A percentile compares a stretch with the other conserved stretches of the same genome.
Evolutionary conservation across 2,797 vertebrate species (phyloP).

Genomic region (Pipistrellus nathusii): DNA sequence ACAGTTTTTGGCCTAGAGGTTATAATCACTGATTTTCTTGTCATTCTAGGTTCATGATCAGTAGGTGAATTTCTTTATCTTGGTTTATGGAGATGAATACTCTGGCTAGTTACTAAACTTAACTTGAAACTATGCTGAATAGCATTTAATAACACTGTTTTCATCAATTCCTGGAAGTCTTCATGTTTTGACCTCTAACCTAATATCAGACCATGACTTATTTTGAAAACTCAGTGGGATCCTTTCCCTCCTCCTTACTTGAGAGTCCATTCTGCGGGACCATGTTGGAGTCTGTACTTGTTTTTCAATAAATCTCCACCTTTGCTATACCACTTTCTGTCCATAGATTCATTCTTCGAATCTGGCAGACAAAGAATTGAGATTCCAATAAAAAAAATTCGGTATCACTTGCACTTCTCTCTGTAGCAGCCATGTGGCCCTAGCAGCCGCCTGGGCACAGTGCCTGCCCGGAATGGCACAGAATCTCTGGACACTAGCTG

Average conservation of each 20-base stretch:
- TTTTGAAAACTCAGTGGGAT: neutral
- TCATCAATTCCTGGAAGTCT: neutral
- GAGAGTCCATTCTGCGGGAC: no score
- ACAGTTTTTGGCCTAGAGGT: neutral
- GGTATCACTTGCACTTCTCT: neutral
- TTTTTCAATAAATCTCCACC: no score
- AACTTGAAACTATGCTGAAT: neutral
- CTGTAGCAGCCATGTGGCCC: neutral
- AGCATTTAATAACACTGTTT: neutral
- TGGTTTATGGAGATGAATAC: neutral
- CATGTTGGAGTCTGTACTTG: no score
- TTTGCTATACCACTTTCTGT: no score
- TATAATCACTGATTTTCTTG: neutral
- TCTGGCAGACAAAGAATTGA: no score
- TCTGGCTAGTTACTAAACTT: neutral
- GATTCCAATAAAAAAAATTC: no score
- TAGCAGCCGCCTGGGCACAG: neutral
- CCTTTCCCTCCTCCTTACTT: no score
- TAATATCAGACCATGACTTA: neutral
- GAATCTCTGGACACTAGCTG: neutral
- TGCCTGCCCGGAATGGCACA: neutral
- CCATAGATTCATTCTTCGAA: no score
- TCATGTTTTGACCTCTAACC: constrained; percentile 22
- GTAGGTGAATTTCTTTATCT: neutral
- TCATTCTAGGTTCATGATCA: neutral